These are phyloP conservation scores for Cyanistes caeruleus DNA, from an alignment of 2,113 vertebrate species.

Conservation along the genomic window DNA sequence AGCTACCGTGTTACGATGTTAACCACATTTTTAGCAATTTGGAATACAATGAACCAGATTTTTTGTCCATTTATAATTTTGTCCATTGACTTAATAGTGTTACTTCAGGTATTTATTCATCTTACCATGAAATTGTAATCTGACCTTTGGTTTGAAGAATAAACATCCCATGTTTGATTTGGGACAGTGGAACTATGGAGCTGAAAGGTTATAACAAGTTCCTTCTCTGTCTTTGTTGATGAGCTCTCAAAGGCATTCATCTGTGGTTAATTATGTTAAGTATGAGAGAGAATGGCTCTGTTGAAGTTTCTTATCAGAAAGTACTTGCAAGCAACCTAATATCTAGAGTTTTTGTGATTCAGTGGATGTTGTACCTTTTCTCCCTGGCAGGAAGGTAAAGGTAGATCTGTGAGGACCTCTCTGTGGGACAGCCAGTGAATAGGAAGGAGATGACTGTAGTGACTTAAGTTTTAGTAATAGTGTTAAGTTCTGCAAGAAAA, in stretches of 20 bases:
- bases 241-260: neutral
- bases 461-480: neutral
- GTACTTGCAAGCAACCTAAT: neutral
- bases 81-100: neutral
- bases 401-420: neutral
- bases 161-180: neutral
- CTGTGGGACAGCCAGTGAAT: neutral
- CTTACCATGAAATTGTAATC: neutral
- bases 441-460: neutral
- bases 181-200: neutral
- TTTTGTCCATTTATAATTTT: neutral
- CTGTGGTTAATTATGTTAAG: neutral
- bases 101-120: neutral
- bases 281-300: neutral
- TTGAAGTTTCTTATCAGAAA: neutral
- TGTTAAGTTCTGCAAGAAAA: neutral
- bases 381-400: neutral
- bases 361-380: neutral
- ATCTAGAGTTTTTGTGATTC: neutral
- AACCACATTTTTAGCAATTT: neutral
- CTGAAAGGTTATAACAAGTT: neutral
- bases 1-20: slow-evolving; percentile 14
- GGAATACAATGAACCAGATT: neutral
- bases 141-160: neutral
- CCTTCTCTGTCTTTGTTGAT: neutral